Evolutionary conservation across 92 coral and sea anemone species (phyloP).

Genomic region (Phenganax marumi): DNA sequence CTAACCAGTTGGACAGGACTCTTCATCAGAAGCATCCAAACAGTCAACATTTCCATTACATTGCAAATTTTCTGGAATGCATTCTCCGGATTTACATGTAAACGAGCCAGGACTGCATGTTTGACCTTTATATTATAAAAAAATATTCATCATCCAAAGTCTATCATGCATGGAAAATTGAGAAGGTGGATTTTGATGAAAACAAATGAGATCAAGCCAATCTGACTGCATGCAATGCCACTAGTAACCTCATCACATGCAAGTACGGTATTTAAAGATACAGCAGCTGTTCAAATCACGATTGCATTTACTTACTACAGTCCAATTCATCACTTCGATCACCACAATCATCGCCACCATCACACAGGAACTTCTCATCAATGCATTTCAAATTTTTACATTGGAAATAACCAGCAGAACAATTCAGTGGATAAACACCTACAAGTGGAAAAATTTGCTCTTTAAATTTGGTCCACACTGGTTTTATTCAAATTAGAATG

Average conservation of each 20-base stretch:
- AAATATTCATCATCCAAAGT: not conserved
- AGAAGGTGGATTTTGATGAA: no score
- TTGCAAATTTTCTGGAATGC: slow-evolving; percentile 62
- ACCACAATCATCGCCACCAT: slow-evolving; percentile 81
- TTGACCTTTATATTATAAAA: slow-evolving; percentile 30
- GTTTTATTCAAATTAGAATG: not conserved
- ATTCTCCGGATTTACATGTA: slow-evolving; percentile 70
- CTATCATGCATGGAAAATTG: no score
- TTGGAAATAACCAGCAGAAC: slow-evolving; percentile 44
- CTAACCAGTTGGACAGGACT: slow-evolving; percentile 57
- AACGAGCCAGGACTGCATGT: slow-evolving; percentile 65
- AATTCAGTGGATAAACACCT: slow-evolving; percentile 3
- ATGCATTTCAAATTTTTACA: slow-evolving; percentile 70
- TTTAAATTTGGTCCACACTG: no score
- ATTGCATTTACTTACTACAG: slow-evolving; percentile 51
- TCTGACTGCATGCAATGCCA: no score
- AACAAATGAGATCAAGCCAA: no score
- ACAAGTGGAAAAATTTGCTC: not conserved
- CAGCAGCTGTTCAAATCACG: not conserved
- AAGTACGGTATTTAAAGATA: not conserved
- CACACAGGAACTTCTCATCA: slow-evolving; percentile 61
- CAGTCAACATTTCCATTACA: slow-evolving; percentile 71
- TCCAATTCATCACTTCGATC: slow-evolving; percentile 76
- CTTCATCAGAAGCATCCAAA: slow-evolving; percentile 69
- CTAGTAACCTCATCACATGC: no score